Base-by-base conservation (phyloP, 2,888 invertebrate species). In the Zelleria hepariella region DNA sequence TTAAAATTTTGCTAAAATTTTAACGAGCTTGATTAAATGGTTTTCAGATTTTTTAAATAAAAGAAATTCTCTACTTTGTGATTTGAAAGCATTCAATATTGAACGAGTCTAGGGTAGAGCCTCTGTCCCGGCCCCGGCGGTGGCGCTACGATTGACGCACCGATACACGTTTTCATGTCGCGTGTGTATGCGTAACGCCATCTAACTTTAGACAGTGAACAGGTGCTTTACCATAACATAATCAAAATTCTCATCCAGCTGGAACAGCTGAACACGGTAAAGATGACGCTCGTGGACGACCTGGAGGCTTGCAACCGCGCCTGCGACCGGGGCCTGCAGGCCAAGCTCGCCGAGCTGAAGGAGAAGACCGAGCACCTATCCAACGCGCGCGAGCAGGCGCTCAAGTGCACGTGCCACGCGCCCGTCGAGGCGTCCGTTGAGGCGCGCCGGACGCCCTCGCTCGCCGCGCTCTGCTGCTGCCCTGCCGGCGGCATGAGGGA, bases 401-500 rank as follows among this genome's bases (percentile, higher is more conserved):
- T 80, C 59, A 81, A 83, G 25, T 88, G 88, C 60, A 68, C 68
- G n/a, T 88, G 88, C 63, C 79, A 80, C 63, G 10, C 77, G 47
- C 88, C 88, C 0, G 67, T 75, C 0, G 80, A 86, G 27, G 72
- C 48, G 0, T 57, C 67, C 0, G 75, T 86, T 15, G 77, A 83
- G 64, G 86, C 70, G 15, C 83, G 79, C 65, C 75, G 88, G 0
- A 86, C 88, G 0, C 75, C 86, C 0, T 88, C 88, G 0, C 65
- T 87, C 0, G 87, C 79, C 2, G 86, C 80, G 0, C 59, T 83
- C 48, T 88, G 88, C 64, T 61, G 60, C n/a, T 88, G 88, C 62
- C 58, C 67, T 0, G 76, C 82, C 1, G 80, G 79, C 1, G 80
- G 79, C 57, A 78, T 82, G 18, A 49, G 25, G 18, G 21, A 23